Conservation (phyloP, 64 coral and sea anemone species). For the Cladopsammia gracilis region DNA sequence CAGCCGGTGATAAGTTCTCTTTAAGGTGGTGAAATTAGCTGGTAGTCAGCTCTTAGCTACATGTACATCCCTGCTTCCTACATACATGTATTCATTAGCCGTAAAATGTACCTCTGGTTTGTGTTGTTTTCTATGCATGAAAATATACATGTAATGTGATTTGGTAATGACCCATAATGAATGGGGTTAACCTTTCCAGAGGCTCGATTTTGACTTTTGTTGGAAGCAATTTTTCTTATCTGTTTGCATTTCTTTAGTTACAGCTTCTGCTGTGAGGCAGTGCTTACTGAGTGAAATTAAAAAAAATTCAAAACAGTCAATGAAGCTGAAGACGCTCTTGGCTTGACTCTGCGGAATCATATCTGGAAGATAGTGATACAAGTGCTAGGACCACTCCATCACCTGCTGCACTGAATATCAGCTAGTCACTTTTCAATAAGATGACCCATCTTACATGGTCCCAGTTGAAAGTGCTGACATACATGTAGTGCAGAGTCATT, state of each 20-base stretch:
- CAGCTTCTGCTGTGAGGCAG: constrained; percentile 34
- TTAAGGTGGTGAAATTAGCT: too few species aligned
- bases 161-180: background rate
- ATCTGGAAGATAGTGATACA: constrained; percentile 3
- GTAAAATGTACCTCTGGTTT: too few species aligned
- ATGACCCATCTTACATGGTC: background rate
- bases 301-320: background rate
- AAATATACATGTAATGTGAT: too few species aligned
- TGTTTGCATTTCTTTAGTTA: background rate
- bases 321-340: constrained; percentile 34
- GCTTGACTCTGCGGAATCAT: background rate
- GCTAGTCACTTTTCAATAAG: constrained; percentile 3
- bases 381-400: background rate
- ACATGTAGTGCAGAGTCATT: too few species aligned
- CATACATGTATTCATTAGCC: too few species aligned
- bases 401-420: background rate
- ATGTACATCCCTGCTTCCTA: too few species aligned
- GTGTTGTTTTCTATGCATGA: too few species aligned
- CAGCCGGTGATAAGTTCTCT: too few species aligned
- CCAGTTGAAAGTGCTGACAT: constrained; percentile 30
- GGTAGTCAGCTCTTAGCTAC: too few species aligned
- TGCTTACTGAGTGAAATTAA: constrained; percentile 3
- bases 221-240: background rate
- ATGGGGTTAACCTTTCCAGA: background rate
- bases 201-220: background rate